Evolutionary conservation across 1,140 invertebrate species (phyloP).

Genomic region (Leptinotarsa texana): DNA sequence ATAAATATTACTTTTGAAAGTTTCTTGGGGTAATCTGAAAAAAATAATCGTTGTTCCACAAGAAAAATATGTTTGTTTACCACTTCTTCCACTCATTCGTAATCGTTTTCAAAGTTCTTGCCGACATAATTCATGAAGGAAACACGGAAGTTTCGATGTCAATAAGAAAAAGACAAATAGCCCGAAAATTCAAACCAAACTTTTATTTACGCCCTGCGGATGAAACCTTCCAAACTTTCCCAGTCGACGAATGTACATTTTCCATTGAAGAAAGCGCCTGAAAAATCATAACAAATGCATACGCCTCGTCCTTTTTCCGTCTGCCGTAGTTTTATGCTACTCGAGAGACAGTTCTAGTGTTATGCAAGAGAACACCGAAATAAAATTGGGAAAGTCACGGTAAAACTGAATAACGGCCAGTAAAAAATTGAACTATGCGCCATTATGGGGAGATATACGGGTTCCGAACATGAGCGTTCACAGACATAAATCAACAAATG

Average conservation of each 20-base stretch:
- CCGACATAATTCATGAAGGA: too few relatives aligned
- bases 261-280: background rate
- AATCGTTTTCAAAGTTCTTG: too few relatives aligned
- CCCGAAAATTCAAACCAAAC: background rate
- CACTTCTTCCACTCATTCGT: too few relatives aligned
- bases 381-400: background rate
- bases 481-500: conserved; percentile 5
- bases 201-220: background rate
- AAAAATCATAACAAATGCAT: background rate
- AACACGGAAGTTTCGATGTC: background rate
- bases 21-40: too few relatives aligned
- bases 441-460: conserved; percentile 18
- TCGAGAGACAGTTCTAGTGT: background rate
- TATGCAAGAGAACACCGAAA: background rate
- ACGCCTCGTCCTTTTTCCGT: background rate
- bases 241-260: background rate
- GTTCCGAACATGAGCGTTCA: background rate
- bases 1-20: too few relatives aligned
- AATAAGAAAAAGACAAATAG: background rate
- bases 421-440: conserved; percentile 19
- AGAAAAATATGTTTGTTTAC: too few relatives aligned
- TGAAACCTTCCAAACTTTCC: background rate
- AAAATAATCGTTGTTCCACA: too few relatives aligned
- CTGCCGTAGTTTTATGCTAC: background rate
- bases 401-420: background rate